These are phyloP conservation scores for Lampris megalopsis DNA, from an alignment of 2,113 vertebrate species.

Conservation along the genomic window DNA sequence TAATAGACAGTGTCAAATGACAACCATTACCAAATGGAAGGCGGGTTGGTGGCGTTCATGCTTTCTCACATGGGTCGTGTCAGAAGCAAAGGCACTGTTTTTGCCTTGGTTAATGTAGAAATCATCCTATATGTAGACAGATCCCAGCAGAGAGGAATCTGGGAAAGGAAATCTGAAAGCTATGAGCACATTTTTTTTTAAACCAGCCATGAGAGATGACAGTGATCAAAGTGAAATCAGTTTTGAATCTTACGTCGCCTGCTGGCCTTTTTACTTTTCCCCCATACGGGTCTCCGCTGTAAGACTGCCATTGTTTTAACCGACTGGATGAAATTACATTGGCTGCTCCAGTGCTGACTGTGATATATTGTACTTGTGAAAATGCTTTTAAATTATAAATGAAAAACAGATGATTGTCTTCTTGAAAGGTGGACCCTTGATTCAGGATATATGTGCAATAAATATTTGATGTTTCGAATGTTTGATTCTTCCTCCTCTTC, in stretches of 20 bases:
- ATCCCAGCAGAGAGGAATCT: neutral
- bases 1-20: neutral
- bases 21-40: neutral
- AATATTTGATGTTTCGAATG: neutral
- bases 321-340: too few relatives aligned
- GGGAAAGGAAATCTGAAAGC: neutral
- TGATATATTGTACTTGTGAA: neutral
- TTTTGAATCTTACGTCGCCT: neutral
- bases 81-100: neutral
- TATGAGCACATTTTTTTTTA: neutral
- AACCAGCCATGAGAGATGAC: neutral
- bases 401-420: neutral
- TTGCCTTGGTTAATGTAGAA: neutral
- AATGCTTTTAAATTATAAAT: slow-evolving; percentile 6
- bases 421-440: neutral
- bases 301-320: too few relatives aligned
- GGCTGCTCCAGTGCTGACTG: neutral
- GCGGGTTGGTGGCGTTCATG: neutral
- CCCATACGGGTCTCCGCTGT: too few relatives aligned
- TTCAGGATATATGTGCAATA: neutral
- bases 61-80: neutral
- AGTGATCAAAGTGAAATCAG: neutral
- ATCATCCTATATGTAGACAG: neutral
- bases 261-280: neutral
- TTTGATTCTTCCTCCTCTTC: slow-evolving; percentile 3